phyloP scores from a whole-genome alignment of 2,888 invertebrate species.

The Pinctada fucata region DNA sequence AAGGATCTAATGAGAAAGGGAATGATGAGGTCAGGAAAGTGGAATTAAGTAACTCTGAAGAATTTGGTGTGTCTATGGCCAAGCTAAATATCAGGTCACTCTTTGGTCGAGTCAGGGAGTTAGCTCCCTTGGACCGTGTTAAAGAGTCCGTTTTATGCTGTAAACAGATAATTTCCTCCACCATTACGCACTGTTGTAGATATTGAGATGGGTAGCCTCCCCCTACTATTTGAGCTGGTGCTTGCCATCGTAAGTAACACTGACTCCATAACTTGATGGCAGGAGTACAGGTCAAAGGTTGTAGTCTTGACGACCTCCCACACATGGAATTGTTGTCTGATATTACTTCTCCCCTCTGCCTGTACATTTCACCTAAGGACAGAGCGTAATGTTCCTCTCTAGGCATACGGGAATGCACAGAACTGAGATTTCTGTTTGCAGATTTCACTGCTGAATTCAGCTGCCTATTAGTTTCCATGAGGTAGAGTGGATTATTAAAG shows the following conservation, averaged over 20 bases:
- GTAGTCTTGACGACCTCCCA: slow-evolving; percentile 36
- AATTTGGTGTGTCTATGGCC: slow-evolving; percentile 48
- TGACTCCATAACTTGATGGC: slow-evolving; percentile 86
- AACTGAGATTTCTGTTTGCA: not conserved
- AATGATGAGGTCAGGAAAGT: slow-evolving; percentile 68
- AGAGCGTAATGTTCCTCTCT: slow-evolving; percentile 36
- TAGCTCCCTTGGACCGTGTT: slow-evolving; percentile 29
- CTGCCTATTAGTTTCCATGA: slow-evolving; percentile 52
- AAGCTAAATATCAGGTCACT: slow-evolving; percentile 68
- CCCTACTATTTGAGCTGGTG: slow-evolving; percentile 86
- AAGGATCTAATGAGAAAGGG: slow-evolving; percentile 63
- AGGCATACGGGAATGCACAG: slow-evolving; percentile 32
- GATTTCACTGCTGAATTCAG: slow-evolving; percentile 40
- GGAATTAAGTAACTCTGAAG: slow-evolving; percentile 55
- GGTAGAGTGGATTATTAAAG: slow-evolving; percentile 89
- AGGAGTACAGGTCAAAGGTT: slow-evolving; percentile 50
- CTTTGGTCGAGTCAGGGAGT: slow-evolving; percentile 47
- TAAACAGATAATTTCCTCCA: slow-evolving; percentile 75
- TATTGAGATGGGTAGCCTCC: slow-evolving; percentile 81
- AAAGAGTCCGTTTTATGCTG: slow-evolving; percentile 64
- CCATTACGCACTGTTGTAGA: slow-evolving; percentile 75
- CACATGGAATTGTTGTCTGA: slow-evolving; percentile 6
- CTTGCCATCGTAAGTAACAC: slow-evolving; percentile 93
- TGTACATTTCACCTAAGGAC: slow-evolving; percentile 27
- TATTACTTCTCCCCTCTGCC: slow-evolving; percentile 2